A percentile compares a stretch with the other conserved stretches of the same genome.
These are phyloP conservation scores for Erebia ligea DNA, from an alignment of 2,888 invertebrate species.

Conservation along the genomic window DNA sequence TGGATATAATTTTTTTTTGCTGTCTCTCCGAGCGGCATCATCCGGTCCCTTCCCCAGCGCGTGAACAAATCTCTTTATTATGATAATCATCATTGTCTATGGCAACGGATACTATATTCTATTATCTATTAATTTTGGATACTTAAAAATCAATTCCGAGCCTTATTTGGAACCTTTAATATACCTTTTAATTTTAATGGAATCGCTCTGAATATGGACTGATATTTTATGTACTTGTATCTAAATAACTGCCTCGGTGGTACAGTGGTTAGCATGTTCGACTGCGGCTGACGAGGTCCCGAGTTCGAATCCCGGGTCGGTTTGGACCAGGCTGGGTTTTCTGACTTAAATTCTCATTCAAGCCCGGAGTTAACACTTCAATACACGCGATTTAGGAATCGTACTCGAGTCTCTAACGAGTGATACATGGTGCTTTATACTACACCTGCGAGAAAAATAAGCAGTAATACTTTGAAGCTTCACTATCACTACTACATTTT, in stretches of 20 bases:
- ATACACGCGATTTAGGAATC: too few species aligned
- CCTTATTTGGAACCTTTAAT: conserved; percentile 15
- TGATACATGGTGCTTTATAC: too few species aligned
- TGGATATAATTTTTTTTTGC: conserved; percentile 42
- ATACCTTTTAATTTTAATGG: conserved; percentile 3
- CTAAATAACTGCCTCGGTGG: too few species aligned
- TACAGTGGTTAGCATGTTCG: background rate
- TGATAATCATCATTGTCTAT: conserved; percentile 58
- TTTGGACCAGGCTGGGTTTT: too few species aligned
- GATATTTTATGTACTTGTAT: background rate
- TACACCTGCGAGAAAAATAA: too few species aligned
- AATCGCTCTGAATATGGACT: background rate
- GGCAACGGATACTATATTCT: conserved; percentile 59
- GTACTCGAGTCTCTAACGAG: too few species aligned
- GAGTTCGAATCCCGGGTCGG: too few species aligned
- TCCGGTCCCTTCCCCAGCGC: conserved; percentile 56
- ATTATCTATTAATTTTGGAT: conserved; percentile 38
- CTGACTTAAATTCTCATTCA: too few species aligned
- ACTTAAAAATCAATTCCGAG: conserved; percentile 34
- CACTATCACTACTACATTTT: too few species aligned
- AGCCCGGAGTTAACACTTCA: too few species aligned
- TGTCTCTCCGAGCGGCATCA: conserved; percentile 49
- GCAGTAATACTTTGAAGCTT: too few species aligned
- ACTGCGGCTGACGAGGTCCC: too few species aligned
- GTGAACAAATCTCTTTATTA: conserved; percentile 75